Base-by-base conservation (phyloP, 2,888 invertebrate species). In the Leucophenga maculata region DNA sequence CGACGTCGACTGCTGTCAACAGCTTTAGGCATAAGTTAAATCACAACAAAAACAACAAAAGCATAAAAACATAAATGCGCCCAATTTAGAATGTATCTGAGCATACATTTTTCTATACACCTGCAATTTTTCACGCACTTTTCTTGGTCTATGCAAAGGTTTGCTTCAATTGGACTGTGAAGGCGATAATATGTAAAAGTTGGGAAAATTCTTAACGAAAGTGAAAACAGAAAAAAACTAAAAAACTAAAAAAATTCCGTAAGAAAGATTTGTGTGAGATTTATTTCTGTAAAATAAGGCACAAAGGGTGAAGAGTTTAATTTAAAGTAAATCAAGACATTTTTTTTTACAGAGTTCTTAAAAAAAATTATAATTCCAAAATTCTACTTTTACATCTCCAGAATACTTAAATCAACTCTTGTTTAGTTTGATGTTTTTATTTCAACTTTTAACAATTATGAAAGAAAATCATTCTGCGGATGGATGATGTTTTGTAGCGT, bases 391-490 rank as follows among this genome's bases (percentile, higher is more conserved):
- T 26, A 26, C 4, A 26, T 26, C 26, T 26, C 4, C 26, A 26
- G 1, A 46, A 44, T n/a, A 68, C 14, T 52, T 48, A 46, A 22
- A 65, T 48, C 48, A 6, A 20, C 26, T 26, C 55, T 72, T 69
- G 52, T 72, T 64, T 26, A 50, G 44, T 39, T 66, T 52, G 69
- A 65, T 67, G 16, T 22, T 65, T 62, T 64, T 60, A 65, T 70
- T 72, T 65, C 70, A 65, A 52, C 22, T 67, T 67, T 69, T 69
- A 16, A 18, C 74, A 84, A 80, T 84, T 84, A 83, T 82, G 78
- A 84, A 77, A 46, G 13, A 14, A 48, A 46, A 48, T 46, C 22
- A 20, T 39, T 48, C n/a, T n/a, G n/a, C n/a, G n/a, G n/a, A n/a
- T n/a, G n/a, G n/a, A 39, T 13, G n/a, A 13, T 76, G 75, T 26